A percentile compares a stretch with the other conserved stretches of the same genome.
Conservation (phyloP, 2,888 invertebrate genomes). For the Onthophagus sagittarius region DNA sequence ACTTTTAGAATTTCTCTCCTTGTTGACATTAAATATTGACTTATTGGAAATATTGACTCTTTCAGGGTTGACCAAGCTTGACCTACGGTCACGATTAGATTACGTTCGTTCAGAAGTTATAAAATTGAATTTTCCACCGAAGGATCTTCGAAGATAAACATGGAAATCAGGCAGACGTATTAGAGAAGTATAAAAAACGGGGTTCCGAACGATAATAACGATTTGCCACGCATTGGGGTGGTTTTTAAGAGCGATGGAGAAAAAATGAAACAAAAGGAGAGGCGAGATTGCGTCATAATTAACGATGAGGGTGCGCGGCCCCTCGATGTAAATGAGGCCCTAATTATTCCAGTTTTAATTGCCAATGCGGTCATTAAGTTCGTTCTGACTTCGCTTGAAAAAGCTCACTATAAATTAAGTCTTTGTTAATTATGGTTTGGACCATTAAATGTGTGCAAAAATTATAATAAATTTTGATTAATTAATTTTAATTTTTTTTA, state of each 20-base stretch:
- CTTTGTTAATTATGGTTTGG: too few species aligned
- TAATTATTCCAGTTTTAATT: constrained; percentile 24
- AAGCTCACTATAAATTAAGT: background rate
- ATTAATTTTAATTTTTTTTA: background rate
- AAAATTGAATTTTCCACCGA: background rate
- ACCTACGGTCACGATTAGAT: constrained; percentile 6
- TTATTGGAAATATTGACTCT: constrained; percentile 33
- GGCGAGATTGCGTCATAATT: constrained; percentile 6
- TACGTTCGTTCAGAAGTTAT: background rate
- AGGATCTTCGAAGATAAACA: background rate
- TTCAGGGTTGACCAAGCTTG: constrained; percentile 11
- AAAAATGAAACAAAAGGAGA: background rate
- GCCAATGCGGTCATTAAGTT: constrained; percentile 22
- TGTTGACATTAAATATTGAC: constrained; percentile 34
- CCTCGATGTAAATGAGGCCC: constrained; percentile 18
- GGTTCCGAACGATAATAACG: background rate
- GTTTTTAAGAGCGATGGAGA: background rate
- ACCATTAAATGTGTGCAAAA: too few species aligned
- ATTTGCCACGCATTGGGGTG: background rate
- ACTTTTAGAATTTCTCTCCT: background rate
- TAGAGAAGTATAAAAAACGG: background rate
- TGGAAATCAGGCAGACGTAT: background rate
- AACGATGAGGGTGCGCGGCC: background rate
- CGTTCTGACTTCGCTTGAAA: constrained; percentile 12
- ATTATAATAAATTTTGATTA: too few species aligned